Evolutionary conservation across 2,797 vertebrate species (phyloP).

Genomic region (Erpetoichthys calabaricus): DNA sequence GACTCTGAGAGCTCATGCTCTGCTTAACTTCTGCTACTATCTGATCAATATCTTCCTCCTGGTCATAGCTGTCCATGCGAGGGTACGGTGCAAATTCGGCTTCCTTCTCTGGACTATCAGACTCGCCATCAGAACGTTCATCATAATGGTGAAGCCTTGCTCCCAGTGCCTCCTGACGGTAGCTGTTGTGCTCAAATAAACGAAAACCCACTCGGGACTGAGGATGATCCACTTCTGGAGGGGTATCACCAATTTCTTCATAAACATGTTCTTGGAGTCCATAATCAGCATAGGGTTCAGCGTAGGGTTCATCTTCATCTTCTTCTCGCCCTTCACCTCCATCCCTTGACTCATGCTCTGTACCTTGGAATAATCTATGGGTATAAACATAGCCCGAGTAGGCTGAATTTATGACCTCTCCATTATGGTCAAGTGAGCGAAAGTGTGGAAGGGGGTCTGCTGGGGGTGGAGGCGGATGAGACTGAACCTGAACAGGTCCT

Average conservation of each 20-base stretch:
- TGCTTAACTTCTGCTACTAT: slow-evolving; percentile 71
- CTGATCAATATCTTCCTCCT: slow-evolving; percentile 79
- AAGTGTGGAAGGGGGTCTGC: slow-evolving; percentile 54
- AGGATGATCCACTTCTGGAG: slow-evolving; percentile 37
- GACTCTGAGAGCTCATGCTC: slow-evolving; percentile 72
- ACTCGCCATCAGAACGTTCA: slow-evolving; percentile 84
- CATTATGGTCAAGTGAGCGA: slow-evolving; percentile 54
- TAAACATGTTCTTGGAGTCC: slow-evolving; percentile 81
- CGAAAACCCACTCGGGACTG: slow-evolving; percentile 46
- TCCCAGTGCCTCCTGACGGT: slow-evolving; percentile 78
- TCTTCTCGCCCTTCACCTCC: slow-evolving; percentile 9
- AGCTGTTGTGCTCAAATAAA: slow-evolving; percentile 55
- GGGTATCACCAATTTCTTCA: slow-evolving; percentile 78
- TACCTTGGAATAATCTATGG: slow-evolving; percentile 50
- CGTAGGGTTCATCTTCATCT: slow-evolving; percentile 62
- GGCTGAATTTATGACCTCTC: slow-evolving; percentile 60
- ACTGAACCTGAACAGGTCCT: slow-evolving; percentile 45
- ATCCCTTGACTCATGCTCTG: slow-evolving; percentile 32
- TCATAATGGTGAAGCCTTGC: slow-evolving; percentile 89
- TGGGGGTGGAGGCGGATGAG: slow-evolving; percentile 59
- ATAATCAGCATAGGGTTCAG: slow-evolving; percentile 73
- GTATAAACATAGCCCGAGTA: slow-evolving; percentile 79
- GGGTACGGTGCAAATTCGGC: slow-evolving; percentile 87
- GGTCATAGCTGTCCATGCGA: slow-evolving; percentile 78
- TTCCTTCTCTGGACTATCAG: slow-evolving; percentile 89